Conservation (phyloP, 1,140 invertebrate species). For the Campodea augens region DNA sequence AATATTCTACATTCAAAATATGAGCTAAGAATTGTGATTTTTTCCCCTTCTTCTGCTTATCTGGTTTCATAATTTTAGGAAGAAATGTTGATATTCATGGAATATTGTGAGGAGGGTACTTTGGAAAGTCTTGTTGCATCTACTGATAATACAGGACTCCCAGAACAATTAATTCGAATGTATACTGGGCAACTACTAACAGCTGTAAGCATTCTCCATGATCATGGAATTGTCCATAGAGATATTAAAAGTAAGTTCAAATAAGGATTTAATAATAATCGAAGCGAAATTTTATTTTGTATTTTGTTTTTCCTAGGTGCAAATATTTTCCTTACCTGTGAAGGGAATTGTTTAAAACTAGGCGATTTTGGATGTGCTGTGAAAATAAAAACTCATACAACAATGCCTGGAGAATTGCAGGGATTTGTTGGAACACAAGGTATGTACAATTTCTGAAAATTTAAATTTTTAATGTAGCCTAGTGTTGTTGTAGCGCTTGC, state of each 20-base stretch:
- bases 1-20: too few relatives aligned
- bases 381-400: conserved; percentile 66
- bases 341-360: conserved; percentile 64
- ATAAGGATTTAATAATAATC: neutral
- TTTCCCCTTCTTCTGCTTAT: too few relatives aligned
- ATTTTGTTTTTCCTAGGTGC: conserved; percentile 33
- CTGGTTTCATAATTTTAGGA: too few relatives aligned
- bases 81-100: conserved; percentile 73
- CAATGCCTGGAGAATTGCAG: conserved; percentile 64
- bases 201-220: conserved; percentile 53
- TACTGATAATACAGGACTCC: conserved; percentile 50
- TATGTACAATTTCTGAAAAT: conserved; percentile 20
- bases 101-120: conserved; percentile 68
- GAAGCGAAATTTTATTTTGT: conserved; percentile 6
- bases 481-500: too few relatives aligned
- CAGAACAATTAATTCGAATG: conserved; percentile 52
- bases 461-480: too few relatives aligned
- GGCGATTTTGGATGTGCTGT: conserved; percentile 79
- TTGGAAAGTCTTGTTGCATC: conserved; percentile 46
- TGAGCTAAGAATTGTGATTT: conserved; percentile 2
- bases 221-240: conserved; percentile 55
- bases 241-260: conserved; percentile 55
- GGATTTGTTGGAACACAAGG: conserved; percentile 75
- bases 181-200: conserved; percentile 63
- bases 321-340: conserved; percentile 70